Conservation (phyloP, 1,140 invertebrate genomes). For the Coptotermes formosanus region DNA sequence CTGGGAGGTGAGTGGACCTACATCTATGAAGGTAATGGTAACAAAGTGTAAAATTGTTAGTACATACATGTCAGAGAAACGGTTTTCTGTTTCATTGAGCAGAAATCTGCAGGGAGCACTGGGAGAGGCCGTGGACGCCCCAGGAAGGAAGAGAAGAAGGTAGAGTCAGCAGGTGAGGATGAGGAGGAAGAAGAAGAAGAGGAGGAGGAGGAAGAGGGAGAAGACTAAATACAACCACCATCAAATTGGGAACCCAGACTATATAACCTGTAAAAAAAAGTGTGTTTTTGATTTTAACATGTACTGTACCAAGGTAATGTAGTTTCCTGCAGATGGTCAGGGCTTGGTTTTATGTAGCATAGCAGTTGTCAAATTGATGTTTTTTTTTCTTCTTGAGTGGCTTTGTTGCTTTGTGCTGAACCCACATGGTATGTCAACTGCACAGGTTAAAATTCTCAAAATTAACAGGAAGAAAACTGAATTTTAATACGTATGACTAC, state of each 20-base stretch:
- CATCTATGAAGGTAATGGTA: neutral
- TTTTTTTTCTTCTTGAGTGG: neutral
- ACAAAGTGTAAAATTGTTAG: too few species aligned
- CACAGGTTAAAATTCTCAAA: too few species aligned
- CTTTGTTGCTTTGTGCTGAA: conserved; percentile 6
- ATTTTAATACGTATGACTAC: too few species aligned
- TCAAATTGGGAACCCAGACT: conserved; percentile 12
- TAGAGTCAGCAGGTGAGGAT: conserved; percentile 51
- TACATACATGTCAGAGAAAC: too few species aligned
- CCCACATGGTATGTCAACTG: neutral
- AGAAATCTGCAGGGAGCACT: conserved; percentile 31
- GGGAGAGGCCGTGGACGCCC: conserved; percentile 50
- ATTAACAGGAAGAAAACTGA: too few species aligned
- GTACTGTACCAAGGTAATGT: neutral
- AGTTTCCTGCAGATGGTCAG: neutral
- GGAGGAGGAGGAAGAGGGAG: conserved; percentile 45
- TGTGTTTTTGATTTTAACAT: neutral
- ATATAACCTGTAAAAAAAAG: neutral
- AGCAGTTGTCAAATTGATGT: neutral
- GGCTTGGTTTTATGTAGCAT: neutral
- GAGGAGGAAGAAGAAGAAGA: conserved; percentile 52
- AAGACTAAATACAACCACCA: conserved; percentile 24
- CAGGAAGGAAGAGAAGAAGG: conserved; percentile 53
- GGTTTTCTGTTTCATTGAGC: neutral
- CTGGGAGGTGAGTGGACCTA: too few species aligned